Conservation (phyloP, 2,888 invertebrate species). For the Horisme vitalbata region DNA sequence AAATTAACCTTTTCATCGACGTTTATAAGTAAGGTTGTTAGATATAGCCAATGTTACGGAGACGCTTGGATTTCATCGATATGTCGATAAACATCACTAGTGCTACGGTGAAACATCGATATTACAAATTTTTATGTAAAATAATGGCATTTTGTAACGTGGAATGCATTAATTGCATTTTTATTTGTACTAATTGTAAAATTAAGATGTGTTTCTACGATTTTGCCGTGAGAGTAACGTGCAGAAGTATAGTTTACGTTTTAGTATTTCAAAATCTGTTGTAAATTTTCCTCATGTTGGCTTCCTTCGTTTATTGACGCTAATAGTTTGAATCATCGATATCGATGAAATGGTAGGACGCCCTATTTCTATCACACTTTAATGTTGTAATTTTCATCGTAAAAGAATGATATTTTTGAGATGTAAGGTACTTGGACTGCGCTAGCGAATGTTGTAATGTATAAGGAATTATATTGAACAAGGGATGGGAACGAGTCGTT, state of each 20-base stretch:
- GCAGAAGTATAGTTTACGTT: slow-evolving; percentile 9
- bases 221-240: background rate
- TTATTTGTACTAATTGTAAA: slow-evolving; percentile 5
- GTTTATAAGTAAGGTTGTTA: slow-evolving; percentile 7
- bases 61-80: slow-evolving; percentile 12
- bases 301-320: slow-evolving; percentile 8
- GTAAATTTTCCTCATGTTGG: slow-evolving; percentile 6
- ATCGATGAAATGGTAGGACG: slow-evolving; percentile 6
- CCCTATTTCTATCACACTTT: background rate
- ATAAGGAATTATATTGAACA: slow-evolving; percentile 24
- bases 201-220: slow-evolving; percentile 15
- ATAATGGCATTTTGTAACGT: slow-evolving; percentile 24
- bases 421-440: slow-evolving; percentile 15
- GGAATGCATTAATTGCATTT: slow-evolving; percentile 14
- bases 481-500: slow-evolving; percentile 13
- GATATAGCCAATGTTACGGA: slow-evolving; percentile 2
- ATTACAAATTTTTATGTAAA: slow-evolving; percentile 10
- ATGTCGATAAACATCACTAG: slow-evolving; percentile 15
- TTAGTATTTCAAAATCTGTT: background rate
- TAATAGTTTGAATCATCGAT: slow-evolving; percentile 7
- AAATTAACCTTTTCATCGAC: no score
- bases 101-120: slow-evolving; percentile 14
- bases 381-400: slow-evolving; percentile 8
- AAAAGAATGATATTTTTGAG: slow-evolving; percentile 25
- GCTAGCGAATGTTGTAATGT: slow-evolving; percentile 19